phyloP scores from a whole-genome alignment of 2,113 vertebrate genomes.

The Eurypyga helias region DNA sequence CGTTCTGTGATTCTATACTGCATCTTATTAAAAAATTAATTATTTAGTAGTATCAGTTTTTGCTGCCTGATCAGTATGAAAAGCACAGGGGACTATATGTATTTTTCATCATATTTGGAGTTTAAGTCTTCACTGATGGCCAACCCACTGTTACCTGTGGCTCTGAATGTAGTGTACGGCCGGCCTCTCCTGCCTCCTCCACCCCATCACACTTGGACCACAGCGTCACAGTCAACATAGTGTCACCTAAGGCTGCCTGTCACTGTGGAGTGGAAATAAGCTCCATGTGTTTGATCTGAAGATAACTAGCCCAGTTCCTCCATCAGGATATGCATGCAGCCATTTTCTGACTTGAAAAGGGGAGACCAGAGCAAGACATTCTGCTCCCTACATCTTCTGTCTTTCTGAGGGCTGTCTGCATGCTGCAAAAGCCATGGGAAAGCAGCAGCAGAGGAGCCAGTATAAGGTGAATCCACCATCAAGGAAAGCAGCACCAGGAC shows the following conservation, averaged over 20 bases:
- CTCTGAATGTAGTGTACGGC: fast-evolving
- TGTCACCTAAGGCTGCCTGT: neutral
- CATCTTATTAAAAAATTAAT: neutral
- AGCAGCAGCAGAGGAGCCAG: neutral
- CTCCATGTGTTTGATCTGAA: too few relatives aligned
- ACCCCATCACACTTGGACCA: neutral
- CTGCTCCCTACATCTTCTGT: neutral
- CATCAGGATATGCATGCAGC: fast-evolving
- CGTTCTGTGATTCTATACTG: neutral
- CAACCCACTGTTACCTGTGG: neutral
- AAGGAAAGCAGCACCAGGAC: neutral
- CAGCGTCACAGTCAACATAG: neutral
- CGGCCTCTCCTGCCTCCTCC: neutral
- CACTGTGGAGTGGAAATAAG: neutral
- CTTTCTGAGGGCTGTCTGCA: too few relatives aligned
- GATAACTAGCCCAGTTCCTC: neutral
- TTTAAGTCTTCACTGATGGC: neutral
- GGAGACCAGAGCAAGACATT: neutral
- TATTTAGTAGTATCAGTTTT: neutral
- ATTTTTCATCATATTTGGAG: neutral
- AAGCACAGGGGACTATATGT: neutral
- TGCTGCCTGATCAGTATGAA: neutral
- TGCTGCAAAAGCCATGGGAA: neutral
- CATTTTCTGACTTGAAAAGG: neutral
- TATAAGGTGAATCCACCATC: neutral